phyloP scores from a whole-genome alignment of 2,888 invertebrate species.

The Athalia rosae region DNA sequence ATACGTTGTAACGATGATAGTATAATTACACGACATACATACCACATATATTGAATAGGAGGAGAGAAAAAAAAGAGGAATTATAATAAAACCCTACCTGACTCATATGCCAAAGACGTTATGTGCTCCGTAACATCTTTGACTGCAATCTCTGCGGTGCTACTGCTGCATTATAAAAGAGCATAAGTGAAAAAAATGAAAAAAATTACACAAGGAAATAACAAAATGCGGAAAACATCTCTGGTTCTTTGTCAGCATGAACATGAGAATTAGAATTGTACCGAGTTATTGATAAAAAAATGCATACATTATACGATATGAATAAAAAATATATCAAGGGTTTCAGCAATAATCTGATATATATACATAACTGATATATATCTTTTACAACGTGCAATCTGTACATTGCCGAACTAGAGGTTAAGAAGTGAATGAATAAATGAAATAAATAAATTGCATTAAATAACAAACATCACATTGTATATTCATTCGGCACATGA shows the following conservation, averaged over 20 bases:
- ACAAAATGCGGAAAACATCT: background rate
- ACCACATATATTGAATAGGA: background rate
- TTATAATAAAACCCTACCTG: background rate
- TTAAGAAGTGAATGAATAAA: slow-evolving; percentile 10
- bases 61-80: background rate
- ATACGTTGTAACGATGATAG: background rate
- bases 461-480: slow-evolving; percentile 5
- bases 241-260: slow-evolving; percentile 17
- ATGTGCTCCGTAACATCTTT: slow-evolving; percentile 41
- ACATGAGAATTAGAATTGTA: background rate
- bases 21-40: background rate
- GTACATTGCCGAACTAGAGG: background rate
- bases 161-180: background rate
- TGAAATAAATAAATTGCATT: slow-evolving; percentile 17
- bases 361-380: slow-evolving; percentile 19
- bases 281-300: slow-evolving; percentile 4
- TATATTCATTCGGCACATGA: slow-evolving; percentile 29
- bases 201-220: no score
- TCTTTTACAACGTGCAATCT: slow-evolving; percentile 33
- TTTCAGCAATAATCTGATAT: slow-evolving; percentile 41
- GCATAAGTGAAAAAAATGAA: no score
- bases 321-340: slow-evolving; percentile 33
- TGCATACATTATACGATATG: background rate
- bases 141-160: background rate
- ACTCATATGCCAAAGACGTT: slow-evolving; percentile 37